phyloP scores from a whole-genome alignment of 2,888 invertebrate species.

The Caenorhabditis sulstoni region DNA sequence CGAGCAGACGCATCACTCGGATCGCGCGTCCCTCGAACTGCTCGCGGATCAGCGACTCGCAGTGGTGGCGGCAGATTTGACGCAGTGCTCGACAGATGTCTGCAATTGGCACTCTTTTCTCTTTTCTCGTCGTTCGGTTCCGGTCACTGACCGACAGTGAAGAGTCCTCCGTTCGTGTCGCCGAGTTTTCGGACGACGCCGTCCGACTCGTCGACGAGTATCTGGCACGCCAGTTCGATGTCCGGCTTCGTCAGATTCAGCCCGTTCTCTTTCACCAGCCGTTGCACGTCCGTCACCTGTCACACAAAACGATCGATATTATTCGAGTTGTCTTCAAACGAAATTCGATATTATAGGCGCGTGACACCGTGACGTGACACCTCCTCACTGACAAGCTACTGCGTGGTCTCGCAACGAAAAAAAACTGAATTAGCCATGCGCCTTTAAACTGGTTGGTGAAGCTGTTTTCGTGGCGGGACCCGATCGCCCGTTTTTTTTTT shows the following conservation, averaged over 20 bases:
- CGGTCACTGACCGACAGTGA: conserved; percentile 84
- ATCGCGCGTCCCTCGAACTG: conserved; percentile 87
- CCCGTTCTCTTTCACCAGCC: conserved; percentile 65
- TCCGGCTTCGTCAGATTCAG: conserved; percentile 70
- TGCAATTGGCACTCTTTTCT: conserved; percentile 59
- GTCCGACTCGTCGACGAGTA: conserved; percentile 87
- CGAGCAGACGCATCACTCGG: conserved; percentile 87
- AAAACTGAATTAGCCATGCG: too few relatives aligned
- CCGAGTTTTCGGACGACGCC: conserved; percentile 88
- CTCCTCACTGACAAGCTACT: too few relatives aligned
- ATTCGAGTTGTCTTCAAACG: too few relatives aligned
- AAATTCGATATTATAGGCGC: too few relatives aligned
- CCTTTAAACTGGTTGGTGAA: too few relatives aligned
- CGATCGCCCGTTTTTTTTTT: too few relatives aligned
- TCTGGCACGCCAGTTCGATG: conserved; percentile 81
- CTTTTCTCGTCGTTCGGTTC: too few relatives aligned
- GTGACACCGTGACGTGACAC: too few relatives aligned
- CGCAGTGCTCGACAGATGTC: conserved; percentile 86
- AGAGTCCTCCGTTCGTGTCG: conserved; percentile 90
- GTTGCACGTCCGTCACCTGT: conserved; percentile 70
- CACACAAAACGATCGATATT: conserved; percentile 8
- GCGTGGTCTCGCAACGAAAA: too few relatives aligned
- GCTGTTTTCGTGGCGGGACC: too few relatives aligned
- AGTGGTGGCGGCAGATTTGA: conserved; percentile 86
- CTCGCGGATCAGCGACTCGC: conserved; percentile 90